A percentile compares a stretch with the other conserved stretches of the same genome.
Conservation (phyloP, 2,113 vertebrate genomes). For the Danio rerio region DNA sequence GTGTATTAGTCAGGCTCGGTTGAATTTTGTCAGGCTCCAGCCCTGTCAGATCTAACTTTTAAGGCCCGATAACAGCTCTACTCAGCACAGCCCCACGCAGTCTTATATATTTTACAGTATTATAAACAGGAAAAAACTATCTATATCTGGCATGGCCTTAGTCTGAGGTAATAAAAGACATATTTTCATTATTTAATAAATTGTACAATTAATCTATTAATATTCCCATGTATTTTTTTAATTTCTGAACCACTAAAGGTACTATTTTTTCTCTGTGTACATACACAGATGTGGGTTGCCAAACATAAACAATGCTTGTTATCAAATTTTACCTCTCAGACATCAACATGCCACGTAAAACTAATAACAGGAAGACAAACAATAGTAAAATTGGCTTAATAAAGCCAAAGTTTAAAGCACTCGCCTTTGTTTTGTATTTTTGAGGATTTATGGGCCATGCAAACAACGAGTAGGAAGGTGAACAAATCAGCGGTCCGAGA, state of each 20-base stretch:
- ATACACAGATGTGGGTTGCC: background rate
- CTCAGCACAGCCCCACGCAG: too few relatives aligned
- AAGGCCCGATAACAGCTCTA: too few relatives aligned
- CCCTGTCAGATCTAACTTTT: too few relatives aligned
- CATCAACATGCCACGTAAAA: background rate
- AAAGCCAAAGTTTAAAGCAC: constrained; percentile 11
- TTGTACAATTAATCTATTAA: background rate
- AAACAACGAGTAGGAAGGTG: background rate
- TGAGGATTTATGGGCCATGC: constrained; percentile 9
- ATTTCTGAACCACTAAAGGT: background rate
- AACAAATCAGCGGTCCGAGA: background rate
- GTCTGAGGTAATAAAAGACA: too few relatives aligned
- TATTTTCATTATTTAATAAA: too few relatives aligned
- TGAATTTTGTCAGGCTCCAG: too few relatives aligned
- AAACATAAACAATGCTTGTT: background rate
- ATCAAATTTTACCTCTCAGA: background rate
- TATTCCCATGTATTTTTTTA: background rate
- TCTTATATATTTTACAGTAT: too few relatives aligned
- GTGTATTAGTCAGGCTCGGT: too few relatives aligned
- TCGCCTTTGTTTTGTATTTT: background rate
- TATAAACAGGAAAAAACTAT: too few relatives aligned
- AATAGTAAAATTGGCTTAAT: constrained; percentile 22
- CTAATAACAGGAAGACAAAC: constrained; percentile 18
- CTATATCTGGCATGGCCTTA: too few relatives aligned
- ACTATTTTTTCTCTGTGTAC: background rate